phyloP scores from a whole-genome alignment of 2,797 vertebrate species.

The Jordanella pulchra region DNA sequence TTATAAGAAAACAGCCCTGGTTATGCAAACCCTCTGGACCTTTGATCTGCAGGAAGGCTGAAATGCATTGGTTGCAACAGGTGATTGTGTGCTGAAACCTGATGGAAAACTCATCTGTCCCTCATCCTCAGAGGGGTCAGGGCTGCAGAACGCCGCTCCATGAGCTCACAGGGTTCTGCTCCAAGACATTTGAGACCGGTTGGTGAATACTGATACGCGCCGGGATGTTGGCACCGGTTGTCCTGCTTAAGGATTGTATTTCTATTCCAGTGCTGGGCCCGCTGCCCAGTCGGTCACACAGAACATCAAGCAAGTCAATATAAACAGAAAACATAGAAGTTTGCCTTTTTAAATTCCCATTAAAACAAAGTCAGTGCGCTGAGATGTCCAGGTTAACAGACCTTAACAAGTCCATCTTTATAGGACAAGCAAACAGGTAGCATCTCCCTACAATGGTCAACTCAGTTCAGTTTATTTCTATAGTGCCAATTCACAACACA shows the following conservation, averaged over 20 bases:
- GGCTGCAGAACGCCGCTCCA: conserved; percentile 30
- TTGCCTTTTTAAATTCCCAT: background rate
- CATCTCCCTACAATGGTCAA: background rate
- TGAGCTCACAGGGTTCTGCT: conserved; percentile 31
- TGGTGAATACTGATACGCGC: conserved; percentile 43
- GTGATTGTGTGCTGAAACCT: conserved; percentile 40
- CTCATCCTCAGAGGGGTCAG: conserved; percentile 36
- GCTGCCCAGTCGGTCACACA: conserved; percentile 4
- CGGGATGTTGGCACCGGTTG: conserved; percentile 32
- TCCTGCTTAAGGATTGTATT: conserved; percentile 44
- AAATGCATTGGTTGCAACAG: conserved; percentile 18
- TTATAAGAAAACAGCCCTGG: background rate
- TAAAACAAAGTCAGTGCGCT: background rate
- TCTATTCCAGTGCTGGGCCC: background rate
- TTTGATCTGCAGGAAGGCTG: conserved; percentile 18
- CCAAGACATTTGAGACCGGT: conserved; percentile 46
- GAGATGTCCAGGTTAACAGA: background rate
- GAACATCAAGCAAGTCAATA: background rate
- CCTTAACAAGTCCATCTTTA: background rate
- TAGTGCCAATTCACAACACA: background rate
- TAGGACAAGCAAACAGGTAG: background rate
- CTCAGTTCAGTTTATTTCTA: background rate
- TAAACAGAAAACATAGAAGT: background rate
- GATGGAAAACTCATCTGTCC: conserved; percentile 17
- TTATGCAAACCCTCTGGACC: conserved; percentile 13